These are phyloP conservation scores for Zoanthus solanderi DNA, from an alignment of 92 coral and sea anemone genomes.

Conservation along the genomic window DNA sequence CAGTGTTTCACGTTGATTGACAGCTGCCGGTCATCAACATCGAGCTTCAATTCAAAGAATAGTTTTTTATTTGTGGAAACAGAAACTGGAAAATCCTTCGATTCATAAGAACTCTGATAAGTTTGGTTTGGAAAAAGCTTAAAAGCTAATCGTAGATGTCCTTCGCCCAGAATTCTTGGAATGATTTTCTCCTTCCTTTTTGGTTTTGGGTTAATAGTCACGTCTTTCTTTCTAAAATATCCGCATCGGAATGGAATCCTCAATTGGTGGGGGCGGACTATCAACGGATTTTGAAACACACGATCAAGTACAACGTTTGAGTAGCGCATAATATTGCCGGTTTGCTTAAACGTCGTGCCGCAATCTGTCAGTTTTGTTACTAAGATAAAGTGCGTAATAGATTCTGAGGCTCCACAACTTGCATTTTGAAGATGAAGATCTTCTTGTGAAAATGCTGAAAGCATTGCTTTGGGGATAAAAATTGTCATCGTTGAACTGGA, in stretches of 20 bases:
- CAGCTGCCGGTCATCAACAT: slow-evolving; percentile 58
- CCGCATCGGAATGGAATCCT: slow-evolving; percentile 42
- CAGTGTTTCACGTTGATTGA: slow-evolving; percentile 75
- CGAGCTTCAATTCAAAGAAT: slow-evolving; percentile 68
- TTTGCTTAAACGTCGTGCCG: slow-evolving; percentile 29
- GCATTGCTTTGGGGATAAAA: slow-evolving; percentile 11
- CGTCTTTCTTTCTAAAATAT: slow-evolving; percentile 8
- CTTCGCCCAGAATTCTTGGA: slow-evolving; percentile 33
- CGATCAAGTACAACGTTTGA: slow-evolving; percentile 39
- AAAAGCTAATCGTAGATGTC: slow-evolving; percentile 5
- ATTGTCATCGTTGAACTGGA: slow-evolving; percentile 34
- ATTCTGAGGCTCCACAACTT: slow-evolving; percentile 24
- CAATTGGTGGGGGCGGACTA: slow-evolving; percentile 21
- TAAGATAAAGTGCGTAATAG: slow-evolving; percentile 20
- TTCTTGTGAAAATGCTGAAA: slow-evolving; percentile 1
- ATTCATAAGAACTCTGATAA: neutral
- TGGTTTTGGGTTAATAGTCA: slow-evolving; percentile 19
- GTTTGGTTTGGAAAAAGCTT: slow-evolving; percentile 13
- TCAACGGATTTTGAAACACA: slow-evolving; percentile 8
- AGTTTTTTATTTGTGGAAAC: slow-evolving; percentile 67
- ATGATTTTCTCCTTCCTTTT: slow-evolving; percentile 24
- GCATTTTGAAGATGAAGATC: slow-evolving; percentile 37
- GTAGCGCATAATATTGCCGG: slow-evolving; percentile 28
- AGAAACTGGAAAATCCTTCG: slow-evolving; percentile 67
- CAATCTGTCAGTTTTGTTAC: slow-evolving; percentile 33